Base-by-base conservation (phyloP, 1,140 invertebrate genomes). In the Microvelia longipes region DNA sequence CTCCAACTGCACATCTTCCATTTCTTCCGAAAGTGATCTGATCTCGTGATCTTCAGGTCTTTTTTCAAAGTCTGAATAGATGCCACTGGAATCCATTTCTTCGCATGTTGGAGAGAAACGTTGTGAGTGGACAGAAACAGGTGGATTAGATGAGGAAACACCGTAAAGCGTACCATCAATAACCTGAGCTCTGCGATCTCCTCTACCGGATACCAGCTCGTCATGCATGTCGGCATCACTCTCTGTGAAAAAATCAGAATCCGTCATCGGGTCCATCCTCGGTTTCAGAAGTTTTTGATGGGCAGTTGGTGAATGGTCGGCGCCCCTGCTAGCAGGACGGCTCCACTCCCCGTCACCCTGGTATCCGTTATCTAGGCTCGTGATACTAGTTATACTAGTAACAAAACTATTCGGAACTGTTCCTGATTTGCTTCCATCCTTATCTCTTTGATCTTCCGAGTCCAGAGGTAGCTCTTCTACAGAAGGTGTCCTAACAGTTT, bases 201-300 rank as follows among this genome's bases (percentile, higher is more conserved):
- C 87, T 2, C 83, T 84, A 73, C 77, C 69, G 19, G 62, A 63
- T 2, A 65, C 69, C 19, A 71, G 69, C 27, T 91, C 88, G 71
- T 91, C 89, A 77, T 88, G 84, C 1, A 85, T 86, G 77, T 92
- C 90, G 0, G 89, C 89, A 80, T 92, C 90, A 74, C 88, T 90
- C 80, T 92, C 91, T 2, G 90, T 92, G 76, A 91, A 93, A 77
- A 93, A 92, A 77, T 93, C 91, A 0, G 90, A 93, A 79, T 92
- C 90, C 0, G 90, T 93, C 90, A 92, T 91, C 0, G 90, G 88
- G 79, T 92, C 90, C 24, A 74, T 65, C 35, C 73, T 73, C 11
- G 70, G 28, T 68, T 73, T 73, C 67, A 73, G 68, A 19, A 69
- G 71, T n/a, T 71, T 72, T 35, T 70, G 71, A 27, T 73, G 70